Conservation (phyloP, 2,113 vertebrate species). For the Melierax canorus region DNA sequence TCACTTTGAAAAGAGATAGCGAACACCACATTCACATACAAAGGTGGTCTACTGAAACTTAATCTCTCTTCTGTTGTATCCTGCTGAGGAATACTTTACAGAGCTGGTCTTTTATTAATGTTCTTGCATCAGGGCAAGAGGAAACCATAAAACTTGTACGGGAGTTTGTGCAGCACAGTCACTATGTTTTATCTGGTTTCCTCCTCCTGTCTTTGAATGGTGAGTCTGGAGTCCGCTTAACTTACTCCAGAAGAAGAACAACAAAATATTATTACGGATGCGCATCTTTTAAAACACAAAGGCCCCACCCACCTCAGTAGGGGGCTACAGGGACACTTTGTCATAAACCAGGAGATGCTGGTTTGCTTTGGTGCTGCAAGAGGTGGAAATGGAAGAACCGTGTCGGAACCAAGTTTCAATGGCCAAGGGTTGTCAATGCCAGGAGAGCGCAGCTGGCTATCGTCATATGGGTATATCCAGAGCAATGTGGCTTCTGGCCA, state of each 20-base stretch:
- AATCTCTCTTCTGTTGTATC: not conserved
- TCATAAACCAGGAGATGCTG: not conserved
- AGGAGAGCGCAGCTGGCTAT: not conserved
- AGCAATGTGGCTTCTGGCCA: not conserved
- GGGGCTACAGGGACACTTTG: too few relatives aligned
- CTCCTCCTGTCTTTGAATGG: not conserved
- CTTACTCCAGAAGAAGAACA: not conserved
- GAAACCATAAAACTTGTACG: not conserved
- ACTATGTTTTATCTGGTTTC: not conserved
- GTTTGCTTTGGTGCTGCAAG: not conserved
- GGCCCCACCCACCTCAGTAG: fast-evolving
- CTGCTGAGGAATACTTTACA: not conserved
- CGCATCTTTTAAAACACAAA: not conserved
- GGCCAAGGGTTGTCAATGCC: not conserved
- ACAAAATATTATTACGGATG: not conserved
- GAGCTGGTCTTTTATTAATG: not conserved
- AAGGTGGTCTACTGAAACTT: slow-evolving; percentile 34
- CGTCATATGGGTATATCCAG: fast-evolving
- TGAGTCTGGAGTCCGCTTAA: not conserved
- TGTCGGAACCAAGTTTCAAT: fast-evolving
- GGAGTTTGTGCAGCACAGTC: not conserved
- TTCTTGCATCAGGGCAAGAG: not conserved
- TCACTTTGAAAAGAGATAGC: not conserved
- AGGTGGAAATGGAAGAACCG: not conserved
- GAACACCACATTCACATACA: not conserved